A percentile compares a stretch with the other conserved stretches of the same genome.
Evolutionary conservation across 2,888 invertebrate genomes (phyloP).

Genomic region (Ichneumoninae sp.): DNA sequence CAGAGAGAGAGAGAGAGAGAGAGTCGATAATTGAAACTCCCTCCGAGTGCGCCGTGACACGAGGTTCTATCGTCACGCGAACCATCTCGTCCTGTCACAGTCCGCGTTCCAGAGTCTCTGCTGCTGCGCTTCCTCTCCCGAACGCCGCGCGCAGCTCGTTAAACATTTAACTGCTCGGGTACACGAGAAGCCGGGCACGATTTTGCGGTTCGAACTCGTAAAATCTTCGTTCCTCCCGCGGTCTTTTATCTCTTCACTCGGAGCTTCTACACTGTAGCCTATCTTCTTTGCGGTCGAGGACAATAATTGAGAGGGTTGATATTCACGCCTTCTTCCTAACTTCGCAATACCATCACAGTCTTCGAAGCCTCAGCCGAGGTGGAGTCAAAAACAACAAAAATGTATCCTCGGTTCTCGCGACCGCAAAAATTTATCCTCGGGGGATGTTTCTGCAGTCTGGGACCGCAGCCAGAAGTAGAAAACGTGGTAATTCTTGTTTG

Average conservation of each 20-base stretch:
- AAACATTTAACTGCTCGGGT: constrained; percentile 60
- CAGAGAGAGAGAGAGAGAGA: neutral
- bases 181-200: constrained; percentile 61
- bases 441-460: neutral
- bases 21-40: constrained; percentile 37
- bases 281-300: constrained; percentile 22
- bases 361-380: neutral
- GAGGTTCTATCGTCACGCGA: constrained; percentile 52
- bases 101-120: constrained; percentile 30
- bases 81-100: constrained; percentile 54
- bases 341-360: neutral
- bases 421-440: constrained; percentile 13
- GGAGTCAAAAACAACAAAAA: constrained; percentile 6
- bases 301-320: constrained; percentile 46
- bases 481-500: neutral
- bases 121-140: constrained; percentile 18
- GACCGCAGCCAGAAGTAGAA: constrained; percentile 1
- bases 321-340: constrained; percentile 27
- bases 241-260: constrained; percentile 22
- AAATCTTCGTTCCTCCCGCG: constrained; percentile 60
- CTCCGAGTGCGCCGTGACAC: constrained; percentile 33
- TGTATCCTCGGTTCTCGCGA: neutral
- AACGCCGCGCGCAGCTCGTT: constrained; percentile 48
- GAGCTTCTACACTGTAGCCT: constrained; percentile 34
- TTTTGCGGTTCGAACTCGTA: constrained; percentile 71